phyloP scores from a whole-genome alignment of 2,113 vertebrate genomes.

The Cyphomyrus plagiostoma region DNA sequence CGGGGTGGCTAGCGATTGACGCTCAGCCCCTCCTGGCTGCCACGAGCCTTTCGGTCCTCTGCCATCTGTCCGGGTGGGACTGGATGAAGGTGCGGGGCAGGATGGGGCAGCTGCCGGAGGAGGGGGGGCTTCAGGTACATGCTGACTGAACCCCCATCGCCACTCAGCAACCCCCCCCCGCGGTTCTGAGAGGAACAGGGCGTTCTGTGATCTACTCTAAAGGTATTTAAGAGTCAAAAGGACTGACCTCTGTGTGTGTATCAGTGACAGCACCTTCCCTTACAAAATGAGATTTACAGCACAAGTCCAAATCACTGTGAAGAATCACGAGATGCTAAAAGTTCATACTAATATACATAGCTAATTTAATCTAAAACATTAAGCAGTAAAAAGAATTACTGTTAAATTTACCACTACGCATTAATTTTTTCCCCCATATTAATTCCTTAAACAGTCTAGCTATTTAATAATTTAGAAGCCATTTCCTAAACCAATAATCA shows the following conservation, averaged over 20 bases:
- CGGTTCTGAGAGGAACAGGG: neutral
- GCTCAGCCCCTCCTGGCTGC: neutral
- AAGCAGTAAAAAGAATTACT: neutral
- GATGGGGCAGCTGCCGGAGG: neutral
- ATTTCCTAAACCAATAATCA: neutral
- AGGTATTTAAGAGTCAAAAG: neutral
- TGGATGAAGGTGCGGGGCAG: neutral
- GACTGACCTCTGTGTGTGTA: neutral
- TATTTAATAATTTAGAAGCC: neutral
- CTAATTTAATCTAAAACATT: neutral
- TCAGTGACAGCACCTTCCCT: neutral
- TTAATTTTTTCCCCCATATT: neutral
- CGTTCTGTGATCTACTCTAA: neutral
- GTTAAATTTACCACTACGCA: neutral
- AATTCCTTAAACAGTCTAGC: neutral
- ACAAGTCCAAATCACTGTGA: neutral
- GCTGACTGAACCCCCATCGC: neutral
- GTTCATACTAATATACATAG: neutral
- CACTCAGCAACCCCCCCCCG: neutral
- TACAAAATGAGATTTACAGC: neutral
- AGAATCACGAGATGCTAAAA: constrained; percentile 3
- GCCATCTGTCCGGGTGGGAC: neutral
- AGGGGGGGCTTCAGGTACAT: neutral
- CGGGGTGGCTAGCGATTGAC: neutral
- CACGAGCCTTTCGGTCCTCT: neutral